Evolutionary conservation across 2,113 vertebrate genomes (phyloP).

Genomic region (Hippocampus guttulatus): DNA sequence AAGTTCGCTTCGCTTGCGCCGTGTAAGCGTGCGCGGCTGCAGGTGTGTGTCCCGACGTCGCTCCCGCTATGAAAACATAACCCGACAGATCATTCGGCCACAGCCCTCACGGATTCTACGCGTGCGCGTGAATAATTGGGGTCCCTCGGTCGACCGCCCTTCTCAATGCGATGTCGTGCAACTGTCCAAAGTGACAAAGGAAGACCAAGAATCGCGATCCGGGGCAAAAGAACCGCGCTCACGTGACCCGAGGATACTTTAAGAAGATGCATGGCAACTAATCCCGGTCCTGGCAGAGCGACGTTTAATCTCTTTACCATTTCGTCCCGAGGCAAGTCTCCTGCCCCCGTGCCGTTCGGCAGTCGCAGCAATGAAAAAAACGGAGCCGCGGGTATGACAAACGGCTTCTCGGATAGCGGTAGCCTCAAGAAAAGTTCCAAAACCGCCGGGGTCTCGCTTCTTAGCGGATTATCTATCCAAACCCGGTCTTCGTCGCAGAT

Average conservation of each 20-base stretch:
- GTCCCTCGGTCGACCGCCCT: neutral
- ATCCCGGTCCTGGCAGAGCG: neutral
- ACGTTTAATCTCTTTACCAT: constrained; percentile 34
- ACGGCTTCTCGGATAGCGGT: constrained; percentile 7
- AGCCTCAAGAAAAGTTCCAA: constrained; percentile 57
- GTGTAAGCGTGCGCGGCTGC: neutral
- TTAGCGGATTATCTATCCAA: constrained; percentile 50
- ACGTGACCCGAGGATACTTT: neutral
- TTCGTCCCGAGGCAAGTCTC: constrained; percentile 16
- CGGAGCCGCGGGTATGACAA: constrained; percentile 16
- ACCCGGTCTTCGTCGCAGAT: constrained; percentile 47
- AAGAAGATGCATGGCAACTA: neutral
- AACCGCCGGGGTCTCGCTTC: constrained; percentile 25
- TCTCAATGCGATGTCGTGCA: neutral
- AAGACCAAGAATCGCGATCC: neutral
- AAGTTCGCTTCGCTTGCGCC: constrained; percentile 8
- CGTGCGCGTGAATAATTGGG: neutral
- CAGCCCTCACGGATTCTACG: neutral
- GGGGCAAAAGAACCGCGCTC: neutral
- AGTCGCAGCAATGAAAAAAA: constrained; percentile 2
- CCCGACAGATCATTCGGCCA: no score
- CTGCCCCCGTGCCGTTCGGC: neutral
- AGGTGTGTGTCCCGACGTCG: neutral
- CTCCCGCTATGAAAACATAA: no score
- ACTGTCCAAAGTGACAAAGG: neutral